Percentiles rank a stretch among this genome's conserved stretches.
Evolutionary conservation across 1,140 invertebrate genomes (phyloP).

Genomic region (Anthonomus grandis): DNA sequence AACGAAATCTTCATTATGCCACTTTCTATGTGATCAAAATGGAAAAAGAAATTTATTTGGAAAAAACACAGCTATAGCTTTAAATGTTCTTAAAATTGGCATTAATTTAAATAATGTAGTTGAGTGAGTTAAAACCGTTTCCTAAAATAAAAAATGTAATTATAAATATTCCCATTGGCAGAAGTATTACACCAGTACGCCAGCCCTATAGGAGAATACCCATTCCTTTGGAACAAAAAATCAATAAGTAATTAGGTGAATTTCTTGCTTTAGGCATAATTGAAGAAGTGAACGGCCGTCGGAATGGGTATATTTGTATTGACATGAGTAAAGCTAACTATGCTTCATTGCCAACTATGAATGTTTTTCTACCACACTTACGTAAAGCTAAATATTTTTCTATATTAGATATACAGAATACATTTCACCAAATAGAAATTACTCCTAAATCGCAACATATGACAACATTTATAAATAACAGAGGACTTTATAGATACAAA

Average conservation of each 20-base stretch:
- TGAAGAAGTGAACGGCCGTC: slow-evolving; percentile 20
- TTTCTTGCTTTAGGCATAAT: slow-evolving; percentile 20
- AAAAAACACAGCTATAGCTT: too few relatives aligned
- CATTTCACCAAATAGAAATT: slow-evolving; percentile 38
- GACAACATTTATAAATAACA: slow-evolving; percentile 38
- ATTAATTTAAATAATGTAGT: too few relatives aligned
- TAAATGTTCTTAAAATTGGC: too few relatives aligned
- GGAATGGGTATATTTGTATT: slow-evolving; percentile 45
- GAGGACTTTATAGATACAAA: slow-evolving; percentile 45
- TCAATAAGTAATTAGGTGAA: slow-evolving; percentile 34
- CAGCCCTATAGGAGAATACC: too few relatives aligned
- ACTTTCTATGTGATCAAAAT: too few relatives aligned
- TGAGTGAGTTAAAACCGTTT: too few relatives aligned
- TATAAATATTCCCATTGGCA: too few relatives aligned
- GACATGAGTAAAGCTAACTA: slow-evolving; percentile 46
- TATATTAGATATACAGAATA: slow-evolving; percentile 36
- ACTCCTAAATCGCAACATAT: slow-evolving; percentile 24
- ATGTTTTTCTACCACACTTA: slow-evolving; percentile 30
- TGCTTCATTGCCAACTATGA: slow-evolving; percentile 37
- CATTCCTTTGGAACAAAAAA: too few relatives aligned
- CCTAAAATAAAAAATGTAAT: too few relatives aligned
- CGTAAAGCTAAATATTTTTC: slow-evolving; percentile 35
- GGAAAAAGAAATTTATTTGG: too few relatives aligned
- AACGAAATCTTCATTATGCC: too few relatives aligned
- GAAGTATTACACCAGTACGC: too few relatives aligned